Conservation (phyloP, 2,888 invertebrate genomes). For the Eledona agricola region DNA sequence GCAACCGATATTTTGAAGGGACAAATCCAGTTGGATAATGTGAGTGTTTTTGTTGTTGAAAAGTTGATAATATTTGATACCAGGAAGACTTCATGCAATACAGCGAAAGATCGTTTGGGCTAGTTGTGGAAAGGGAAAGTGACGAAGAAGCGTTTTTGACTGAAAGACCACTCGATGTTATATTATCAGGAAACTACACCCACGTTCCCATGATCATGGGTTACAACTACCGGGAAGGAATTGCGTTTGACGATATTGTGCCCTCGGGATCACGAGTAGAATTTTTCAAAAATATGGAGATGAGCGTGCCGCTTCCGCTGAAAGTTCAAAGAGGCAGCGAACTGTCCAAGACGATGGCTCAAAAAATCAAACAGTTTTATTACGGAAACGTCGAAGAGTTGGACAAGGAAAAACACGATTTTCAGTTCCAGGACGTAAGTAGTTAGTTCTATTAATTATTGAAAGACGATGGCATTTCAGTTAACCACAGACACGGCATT, state of each 20-base stretch:
- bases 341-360: constrained; percentile 23
- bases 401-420: constrained; percentile 6
- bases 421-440: constrained; percentile 21
- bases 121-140: constrained; percentile 45
- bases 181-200: constrained; percentile 53
- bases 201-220: constrained; percentile 59
- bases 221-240: constrained; percentile 55
- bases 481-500: constrained; percentile 49
- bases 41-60: constrained; percentile 5
- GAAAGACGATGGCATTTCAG: constrained; percentile 40
- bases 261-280: constrained; percentile 24
- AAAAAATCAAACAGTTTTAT: constrained; percentile 51
- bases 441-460: constrained; percentile 1
- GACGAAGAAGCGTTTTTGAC: constrained; percentile 51
- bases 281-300: constrained; percentile 42
- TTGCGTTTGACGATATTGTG: constrained; percentile 40
- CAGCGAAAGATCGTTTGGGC: constrained; percentile 41
- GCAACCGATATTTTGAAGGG: constrained; percentile 37
- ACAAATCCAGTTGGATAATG: constrained; percentile 19
- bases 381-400: constrained; percentile 45
- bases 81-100: constrained; percentile 22
- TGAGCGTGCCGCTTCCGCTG: constrained; percentile 45
- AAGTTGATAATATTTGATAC: not conserved
- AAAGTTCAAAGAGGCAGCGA: constrained; percentile 47
- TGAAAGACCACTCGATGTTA: constrained; percentile 50